phyloP scores from a whole-genome alignment of 2,113 vertebrate genomes.

The Epinephelus lanceolatus region DNA sequence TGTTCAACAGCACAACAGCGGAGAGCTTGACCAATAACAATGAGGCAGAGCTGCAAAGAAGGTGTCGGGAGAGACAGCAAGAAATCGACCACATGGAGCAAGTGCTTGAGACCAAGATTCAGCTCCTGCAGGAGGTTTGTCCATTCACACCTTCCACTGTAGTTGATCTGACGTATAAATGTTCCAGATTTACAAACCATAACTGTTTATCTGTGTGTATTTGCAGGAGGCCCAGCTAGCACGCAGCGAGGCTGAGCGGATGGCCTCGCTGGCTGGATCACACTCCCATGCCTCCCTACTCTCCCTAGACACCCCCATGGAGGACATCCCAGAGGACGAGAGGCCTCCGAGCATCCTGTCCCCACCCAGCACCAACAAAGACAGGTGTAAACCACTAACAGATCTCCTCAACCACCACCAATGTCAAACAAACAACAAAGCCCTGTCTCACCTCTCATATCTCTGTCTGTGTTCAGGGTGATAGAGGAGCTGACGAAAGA shows the following conservation, averaged over 20 bases:
- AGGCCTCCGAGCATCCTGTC: constrained; percentile 49
- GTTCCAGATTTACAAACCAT: not conserved
- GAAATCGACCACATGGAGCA: constrained; percentile 91
- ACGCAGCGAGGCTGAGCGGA: constrained; percentile 86
- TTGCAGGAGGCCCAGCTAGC: constrained; percentile 91
- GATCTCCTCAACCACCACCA: not conserved
- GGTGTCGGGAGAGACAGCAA: constrained; percentile 89
- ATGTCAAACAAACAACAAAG: not conserved
- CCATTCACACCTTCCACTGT: not conserved
- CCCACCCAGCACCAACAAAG: constrained; percentile 78
- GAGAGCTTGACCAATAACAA: constrained; percentile 90
- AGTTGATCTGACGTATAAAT: not conserved
- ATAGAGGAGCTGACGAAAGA: constrained; percentile 88
- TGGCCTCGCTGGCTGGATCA: constrained; percentile 86
- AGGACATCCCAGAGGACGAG: constrained; percentile 81
- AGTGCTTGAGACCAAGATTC: constrained; percentile 92
- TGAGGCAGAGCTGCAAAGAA: constrained; percentile 88
- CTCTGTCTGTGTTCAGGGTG: constrained; percentile 78
- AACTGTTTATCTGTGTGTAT: constrained; percentile 9
- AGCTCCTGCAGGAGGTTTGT: constrained; percentile 92
- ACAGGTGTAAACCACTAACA: constrained; percentile 81
- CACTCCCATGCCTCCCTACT: constrained; percentile 85
- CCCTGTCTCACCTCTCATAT: not conserved
- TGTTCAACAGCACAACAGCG: constrained; percentile 85
- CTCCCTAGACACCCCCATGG: constrained; percentile 86